A percentile compares a stretch with the other conserved stretches of the same genome.
These are phyloP conservation scores for Exocentrus adspersus DNA, from an alignment of 2,888 invertebrate genomes.

Conservation along the genomic window DNA sequence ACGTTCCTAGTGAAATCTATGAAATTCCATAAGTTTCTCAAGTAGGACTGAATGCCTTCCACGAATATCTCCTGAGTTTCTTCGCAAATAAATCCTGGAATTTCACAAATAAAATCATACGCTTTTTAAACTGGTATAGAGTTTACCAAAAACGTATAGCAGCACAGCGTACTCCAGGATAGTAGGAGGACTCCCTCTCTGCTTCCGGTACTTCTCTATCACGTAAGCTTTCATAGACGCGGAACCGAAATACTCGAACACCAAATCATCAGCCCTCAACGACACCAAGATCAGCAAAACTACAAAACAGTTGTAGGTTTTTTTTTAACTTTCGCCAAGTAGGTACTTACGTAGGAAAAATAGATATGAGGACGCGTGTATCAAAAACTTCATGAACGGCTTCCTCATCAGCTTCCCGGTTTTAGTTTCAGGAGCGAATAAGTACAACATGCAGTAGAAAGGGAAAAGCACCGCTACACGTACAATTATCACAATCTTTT, in stretches of 20 bases:
- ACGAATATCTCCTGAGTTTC: constrained; percentile 91
- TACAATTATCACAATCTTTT: constrained; percentile 71
- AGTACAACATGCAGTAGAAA: constrained; percentile 85
- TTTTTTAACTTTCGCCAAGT: background rate
- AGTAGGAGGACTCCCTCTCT: constrained; percentile 87
- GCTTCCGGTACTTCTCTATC: constrained; percentile 72
- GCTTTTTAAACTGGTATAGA: too few relatives aligned
- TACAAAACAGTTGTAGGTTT: constrained; percentile 59
- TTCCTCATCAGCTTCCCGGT: constrained; percentile 87
- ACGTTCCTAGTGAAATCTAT: constrained; percentile 93
- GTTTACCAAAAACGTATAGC: constrained; percentile 81
- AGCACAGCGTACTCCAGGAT: constrained; percentile 85
- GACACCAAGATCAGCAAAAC: constrained; percentile 93
- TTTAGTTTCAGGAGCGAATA: constrained; percentile 83
- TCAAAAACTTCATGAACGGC: constrained; percentile 96
- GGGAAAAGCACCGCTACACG: constrained; percentile 88
- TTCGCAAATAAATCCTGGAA: constrained; percentile 86
- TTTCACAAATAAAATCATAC: too few relatives aligned
- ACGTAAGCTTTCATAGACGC: constrained; percentile 72
- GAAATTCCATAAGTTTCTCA: constrained; percentile 96
- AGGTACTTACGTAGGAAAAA: constrained; percentile 92
- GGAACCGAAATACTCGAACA: constrained; percentile 77
- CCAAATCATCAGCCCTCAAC: constrained; percentile 84
- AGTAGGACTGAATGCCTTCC: constrained; percentile 86
- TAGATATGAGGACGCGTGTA: constrained; percentile 92